These are phyloP conservation scores for Porites evermanni DNA, from an alignment of 92 coral and sea anemone species.

Conservation along the genomic window DNA sequence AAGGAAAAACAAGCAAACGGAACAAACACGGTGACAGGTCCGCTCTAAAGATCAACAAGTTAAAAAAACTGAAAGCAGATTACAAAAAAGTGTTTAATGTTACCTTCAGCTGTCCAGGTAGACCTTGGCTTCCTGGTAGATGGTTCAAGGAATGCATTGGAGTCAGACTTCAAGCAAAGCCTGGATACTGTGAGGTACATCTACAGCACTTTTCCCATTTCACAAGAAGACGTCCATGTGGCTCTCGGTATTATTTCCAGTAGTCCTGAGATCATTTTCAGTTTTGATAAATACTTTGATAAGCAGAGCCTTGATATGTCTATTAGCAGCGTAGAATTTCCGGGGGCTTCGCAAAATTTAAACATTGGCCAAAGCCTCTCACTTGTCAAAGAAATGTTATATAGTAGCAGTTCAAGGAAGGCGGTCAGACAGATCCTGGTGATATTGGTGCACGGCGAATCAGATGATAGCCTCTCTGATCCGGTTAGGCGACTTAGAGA, in stretches of 20 bases:
- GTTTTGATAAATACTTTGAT: conserved; percentile 78
- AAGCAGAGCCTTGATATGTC: conserved; percentile 70
- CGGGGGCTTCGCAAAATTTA: conserved; percentile 62
- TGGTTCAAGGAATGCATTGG: conserved; percentile 75
- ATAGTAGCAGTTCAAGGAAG: conserved; percentile 67
- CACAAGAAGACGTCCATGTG: conserved; percentile 71
- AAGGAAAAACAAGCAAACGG: too few relatives aligned
- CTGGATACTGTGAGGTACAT: conserved; percentile 81
- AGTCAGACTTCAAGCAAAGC: conserved; percentile 71
- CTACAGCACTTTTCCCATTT: conserved; percentile 83
- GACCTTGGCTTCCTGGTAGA: conserved; percentile 90
- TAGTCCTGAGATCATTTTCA: conserved; percentile 70
- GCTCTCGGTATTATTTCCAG: conserved; percentile 82
- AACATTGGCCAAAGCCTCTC: conserved; percentile 77
- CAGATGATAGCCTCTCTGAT: conserved; percentile 72
- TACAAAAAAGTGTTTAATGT: background rate
- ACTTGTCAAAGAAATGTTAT: conserved; percentile 71
- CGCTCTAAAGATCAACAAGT: too few relatives aligned
- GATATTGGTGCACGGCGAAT: conserved; percentile 72
- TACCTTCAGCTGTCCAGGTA: conserved; percentile 75
- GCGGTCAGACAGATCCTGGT: conserved; percentile 72
- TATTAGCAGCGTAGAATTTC: conserved; percentile 70
- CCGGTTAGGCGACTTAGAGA: conserved; percentile 66
- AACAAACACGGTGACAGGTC: too few relatives aligned
- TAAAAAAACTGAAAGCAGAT: too few relatives aligned